phyloP scores from a whole-genome alignment of 2,113 vertebrate genomes.

The Carassius auratus region DNA sequence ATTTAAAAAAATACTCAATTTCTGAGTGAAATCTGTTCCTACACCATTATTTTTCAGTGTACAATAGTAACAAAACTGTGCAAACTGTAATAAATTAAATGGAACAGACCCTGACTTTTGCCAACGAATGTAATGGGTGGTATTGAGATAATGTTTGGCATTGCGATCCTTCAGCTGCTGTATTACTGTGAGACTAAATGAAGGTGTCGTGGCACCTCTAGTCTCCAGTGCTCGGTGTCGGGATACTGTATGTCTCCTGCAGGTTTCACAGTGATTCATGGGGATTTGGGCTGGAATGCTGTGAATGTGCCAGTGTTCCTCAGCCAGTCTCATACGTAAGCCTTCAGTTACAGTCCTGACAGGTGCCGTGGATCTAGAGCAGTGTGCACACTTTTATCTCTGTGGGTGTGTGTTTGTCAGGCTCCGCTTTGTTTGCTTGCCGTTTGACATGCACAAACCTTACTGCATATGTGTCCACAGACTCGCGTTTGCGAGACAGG shows the following conservation, averaged over 20 bases:
- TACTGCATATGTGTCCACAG: constrained; percentile 25
- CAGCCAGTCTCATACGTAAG: neutral
- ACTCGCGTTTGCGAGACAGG: constrained; percentile 65
- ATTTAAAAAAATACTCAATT: too few relatives aligned
- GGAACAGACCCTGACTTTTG: neutral
- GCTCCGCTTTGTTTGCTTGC: constrained; percentile 5
- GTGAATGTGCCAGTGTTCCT: constrained; percentile 34
- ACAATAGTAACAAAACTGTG: neutral
- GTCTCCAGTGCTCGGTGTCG: neutral
- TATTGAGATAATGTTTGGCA: neutral
- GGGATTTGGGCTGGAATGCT: constrained; percentile 49
- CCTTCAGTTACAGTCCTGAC: constrained; percentile 62
- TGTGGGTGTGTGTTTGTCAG: constrained; percentile 33
- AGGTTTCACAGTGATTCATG: constrained; percentile 28
- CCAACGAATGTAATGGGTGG: neutral
- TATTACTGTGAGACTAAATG: neutral
- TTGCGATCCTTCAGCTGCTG: neutral
- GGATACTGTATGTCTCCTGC: constrained; percentile 1
- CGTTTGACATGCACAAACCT: constrained; percentile 23
- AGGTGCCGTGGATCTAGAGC: constrained; percentile 62
- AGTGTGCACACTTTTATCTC: constrained; percentile 29
- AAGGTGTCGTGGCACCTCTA: neutral
- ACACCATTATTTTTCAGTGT: too few relatives aligned
- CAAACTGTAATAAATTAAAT: neutral
- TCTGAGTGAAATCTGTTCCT: too few relatives aligned